Conservation (phyloP, 2,888 invertebrate species). For the Coelopa pilipes region DNA sequence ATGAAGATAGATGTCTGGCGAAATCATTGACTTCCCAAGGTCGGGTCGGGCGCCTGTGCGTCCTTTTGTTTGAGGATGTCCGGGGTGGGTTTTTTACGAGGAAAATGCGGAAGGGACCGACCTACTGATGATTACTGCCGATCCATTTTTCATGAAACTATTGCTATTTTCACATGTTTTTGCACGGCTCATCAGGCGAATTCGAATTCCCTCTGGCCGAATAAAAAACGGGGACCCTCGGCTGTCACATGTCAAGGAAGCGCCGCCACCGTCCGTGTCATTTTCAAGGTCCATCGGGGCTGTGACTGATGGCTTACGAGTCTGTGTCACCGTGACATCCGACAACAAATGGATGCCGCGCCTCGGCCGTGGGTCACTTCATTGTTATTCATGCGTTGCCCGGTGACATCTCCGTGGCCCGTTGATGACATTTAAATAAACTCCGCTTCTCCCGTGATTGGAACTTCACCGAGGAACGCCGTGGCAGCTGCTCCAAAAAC, state of each 20-base stretch:
- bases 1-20: no score
- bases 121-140: no score
- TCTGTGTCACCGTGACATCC: neutral
- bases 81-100: no score
- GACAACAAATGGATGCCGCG: neutral
- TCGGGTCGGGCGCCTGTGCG: no score
- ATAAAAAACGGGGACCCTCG: neutral
- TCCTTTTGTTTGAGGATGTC: no score
- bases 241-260: neutral
- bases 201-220: no score
- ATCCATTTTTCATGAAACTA: no score
- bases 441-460: no score
- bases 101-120: no score
- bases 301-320: neutral
- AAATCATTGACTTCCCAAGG: no score
- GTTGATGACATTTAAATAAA: neutral
- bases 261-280: neutral
- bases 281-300: conserved; percentile 3
- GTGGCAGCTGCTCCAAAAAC: neutral
- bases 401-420: neutral
- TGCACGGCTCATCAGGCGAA: no score
- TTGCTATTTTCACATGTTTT: no score
- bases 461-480: neutral
- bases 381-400: neutral
- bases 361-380: neutral